phyloP scores from a whole-genome alignment of 2,888 invertebrate genomes.

The Hecatera dysodea region DNA sequence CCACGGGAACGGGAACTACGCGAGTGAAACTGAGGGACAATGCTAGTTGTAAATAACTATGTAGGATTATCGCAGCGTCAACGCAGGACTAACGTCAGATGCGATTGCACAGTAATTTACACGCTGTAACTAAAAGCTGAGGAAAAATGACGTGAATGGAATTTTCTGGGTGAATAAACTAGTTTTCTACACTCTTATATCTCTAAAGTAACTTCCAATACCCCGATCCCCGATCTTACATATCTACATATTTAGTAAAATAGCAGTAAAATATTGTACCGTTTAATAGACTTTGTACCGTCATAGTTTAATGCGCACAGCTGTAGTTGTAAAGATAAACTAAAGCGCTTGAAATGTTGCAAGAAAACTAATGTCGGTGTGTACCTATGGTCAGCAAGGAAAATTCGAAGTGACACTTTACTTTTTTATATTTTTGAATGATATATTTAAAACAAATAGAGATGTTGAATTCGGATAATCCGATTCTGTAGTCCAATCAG shows the following conservation, averaged over 20 bases:
- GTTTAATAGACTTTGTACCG: constrained; percentile 38
- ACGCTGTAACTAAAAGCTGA: no score
- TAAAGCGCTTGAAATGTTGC: constrained; percentile 20
- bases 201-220: constrained; percentile 15
- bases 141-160: constrained; percentile 20
- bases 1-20: no score
- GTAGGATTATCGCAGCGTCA: no score
- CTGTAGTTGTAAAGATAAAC: constrained; percentile 12
- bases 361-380: not conserved
- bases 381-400: not conserved
- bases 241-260: constrained; percentile 43
- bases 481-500: not conserved
- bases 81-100: not conserved
- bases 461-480: not conserved
- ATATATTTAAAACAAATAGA: not conserved
- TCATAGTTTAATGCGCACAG: constrained; percentile 60
- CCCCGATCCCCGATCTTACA: constrained; percentile 40
- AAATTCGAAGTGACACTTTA: not conserved
- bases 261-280: constrained; percentile 35
- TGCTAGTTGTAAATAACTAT: no score
- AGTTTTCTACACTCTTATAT: constrained; percentile 11
- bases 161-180: not conserved
- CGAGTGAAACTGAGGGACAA: no score
- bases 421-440: not conserved
- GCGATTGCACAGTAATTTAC: not conserved